A percentile compares a stretch with the other conserved stretches of the same genome.
phyloP scores from a whole-genome alignment of 2,797 vertebrate species.

The Typhlichthys eigenmanni region DNA sequence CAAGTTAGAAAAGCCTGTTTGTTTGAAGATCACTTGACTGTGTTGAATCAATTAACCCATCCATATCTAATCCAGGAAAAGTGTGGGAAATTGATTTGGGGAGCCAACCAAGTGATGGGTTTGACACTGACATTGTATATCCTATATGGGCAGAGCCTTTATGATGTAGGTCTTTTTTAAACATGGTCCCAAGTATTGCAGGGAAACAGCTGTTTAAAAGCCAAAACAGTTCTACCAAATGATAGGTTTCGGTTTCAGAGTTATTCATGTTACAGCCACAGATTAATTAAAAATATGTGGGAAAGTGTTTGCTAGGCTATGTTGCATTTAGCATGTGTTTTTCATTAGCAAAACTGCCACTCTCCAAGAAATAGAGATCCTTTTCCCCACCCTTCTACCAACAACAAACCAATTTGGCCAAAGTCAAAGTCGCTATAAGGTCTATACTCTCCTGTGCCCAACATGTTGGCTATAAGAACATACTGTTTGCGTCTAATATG shows the following conservation, averaged over 20 bases:
- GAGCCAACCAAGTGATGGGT: slow-evolving; percentile 57
- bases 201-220: background rate
- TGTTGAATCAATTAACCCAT: slow-evolving; percentile 73
- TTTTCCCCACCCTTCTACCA: too few relatives aligned
- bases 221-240: too few relatives aligned
- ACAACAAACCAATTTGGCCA: too few relatives aligned
- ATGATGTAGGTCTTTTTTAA: slow-evolving; percentile 46
- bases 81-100: slow-evolving; percentile 71
- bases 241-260: background rate
- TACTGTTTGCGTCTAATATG: too few relatives aligned
- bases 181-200: slow-evolving; percentile 8
- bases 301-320: too few relatives aligned
- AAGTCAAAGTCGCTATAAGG: too few relatives aligned
- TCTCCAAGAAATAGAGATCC: too few relatives aligned
- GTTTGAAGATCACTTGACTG: slow-evolving; percentile 72
- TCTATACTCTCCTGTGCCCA: too few relatives aligned
- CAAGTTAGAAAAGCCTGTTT: slow-evolving; percentile 64
- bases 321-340: background rate
- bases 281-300: too few relatives aligned
- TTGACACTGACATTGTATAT: slow-evolving; percentile 66
- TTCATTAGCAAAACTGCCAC: background rate
- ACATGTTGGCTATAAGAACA: too few relatives aligned
- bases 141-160: slow-evolving; percentile 58
- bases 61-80: slow-evolving; percentile 70
- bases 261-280: background rate